Base-by-base conservation (phyloP, 1,140 invertebrate genomes). In the Radopholus similis region DNA sequence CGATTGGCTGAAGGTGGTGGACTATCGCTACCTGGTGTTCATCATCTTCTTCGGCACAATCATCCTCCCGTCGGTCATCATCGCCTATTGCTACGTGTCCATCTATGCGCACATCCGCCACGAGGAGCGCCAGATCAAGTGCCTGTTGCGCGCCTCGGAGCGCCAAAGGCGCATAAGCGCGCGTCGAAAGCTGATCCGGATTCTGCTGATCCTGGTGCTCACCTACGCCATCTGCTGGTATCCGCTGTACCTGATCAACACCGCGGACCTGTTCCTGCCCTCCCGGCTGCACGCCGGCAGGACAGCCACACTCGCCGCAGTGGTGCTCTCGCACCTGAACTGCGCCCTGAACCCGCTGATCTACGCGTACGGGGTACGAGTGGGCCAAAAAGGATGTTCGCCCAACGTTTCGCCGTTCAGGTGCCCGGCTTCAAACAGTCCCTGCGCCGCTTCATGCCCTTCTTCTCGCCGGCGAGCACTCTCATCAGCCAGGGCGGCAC, bases 191-290 rank as follows among this genome's bases (percentile, higher is more conserved):
- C 28, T 76, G n/a, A 71, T 78, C 37, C 44, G 73, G 32, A 78
- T 57, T 42, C 49, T 76, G 34, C 26, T 77, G 21, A 37, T 76
- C 4, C 53, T 76, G 18, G 74, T 76, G 18, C 42, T 65, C 1
- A 72, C 73, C 2, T 76, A 73, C 57, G 71, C 73, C 6, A 35
- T 77, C 13, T 76, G 74, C 37, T 76, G 74, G 73, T 75, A 74
- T 34, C 69, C 75, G 1, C 23, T 77, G 13, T 74, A 74, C 53
- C 44, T 78, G 28, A 35, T 75, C 23, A 75, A 75, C 71, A 75
- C 73, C 11, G 42, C 63, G 4, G 76, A 75, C 28, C 64, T 68
- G 21, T 76, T 78, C 34, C 55, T 77, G n/a, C 74, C 73, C 15
- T 40, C 35, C 32, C 15, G 42, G 9, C 35, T 40, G 47, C 53